Evolutionary conservation across 2,888 invertebrate genomes (phyloP).

Genomic region (Lepidocyrtoides sp.): DNA sequence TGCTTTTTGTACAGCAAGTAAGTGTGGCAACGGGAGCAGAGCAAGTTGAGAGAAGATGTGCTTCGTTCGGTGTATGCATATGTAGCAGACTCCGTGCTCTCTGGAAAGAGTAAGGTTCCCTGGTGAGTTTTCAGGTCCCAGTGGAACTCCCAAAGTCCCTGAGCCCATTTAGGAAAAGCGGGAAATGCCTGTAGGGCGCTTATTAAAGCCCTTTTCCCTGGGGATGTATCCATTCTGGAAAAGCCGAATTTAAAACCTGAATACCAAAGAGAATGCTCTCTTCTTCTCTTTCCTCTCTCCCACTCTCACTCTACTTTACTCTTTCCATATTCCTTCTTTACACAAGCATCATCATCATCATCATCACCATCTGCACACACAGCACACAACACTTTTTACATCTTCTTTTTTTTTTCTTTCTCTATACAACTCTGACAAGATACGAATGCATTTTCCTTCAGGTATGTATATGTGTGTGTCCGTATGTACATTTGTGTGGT

Average conservation of each 20-base stretch:
- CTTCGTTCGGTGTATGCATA: not conserved
- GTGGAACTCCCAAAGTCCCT: slow-evolving; percentile 84
- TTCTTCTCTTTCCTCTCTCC: slow-evolving; percentile 66
- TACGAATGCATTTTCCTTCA: too few relatives aligned
- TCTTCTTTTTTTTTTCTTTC: slow-evolving; percentile 50
- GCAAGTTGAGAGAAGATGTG: slow-evolving; percentile 63
- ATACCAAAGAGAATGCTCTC: slow-evolving; percentile 85
- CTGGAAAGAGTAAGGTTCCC: slow-evolving; percentile 84
- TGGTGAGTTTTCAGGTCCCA: slow-evolving; percentile 82
- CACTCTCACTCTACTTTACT: too few relatives aligned
- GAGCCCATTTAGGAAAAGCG: slow-evolving; percentile 85
- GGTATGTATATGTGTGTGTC: not conserved
- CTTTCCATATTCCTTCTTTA: slow-evolving; percentile 31
- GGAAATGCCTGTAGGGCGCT: slow-evolving; percentile 85
- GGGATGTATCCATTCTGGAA: slow-evolving; percentile 85
- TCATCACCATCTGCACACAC: too few relatives aligned
- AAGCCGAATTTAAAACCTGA: slow-evolving; percentile 85
- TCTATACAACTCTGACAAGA: not conserved
- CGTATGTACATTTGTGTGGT: not conserved
- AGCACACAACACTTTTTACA: slow-evolving; percentile 44
- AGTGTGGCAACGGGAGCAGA: slow-evolving; percentile 34
- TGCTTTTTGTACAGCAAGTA: not conserved
- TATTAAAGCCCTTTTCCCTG: slow-evolving; percentile 85
- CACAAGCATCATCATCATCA: slow-evolving; percentile 40
- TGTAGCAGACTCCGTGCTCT: slow-evolving; percentile 79